A percentile compares a stretch with the other conserved stretches of the same genome.
Conservation (phyloP, 1,140 invertebrate species). For the Penaeus japonicus region DNA sequence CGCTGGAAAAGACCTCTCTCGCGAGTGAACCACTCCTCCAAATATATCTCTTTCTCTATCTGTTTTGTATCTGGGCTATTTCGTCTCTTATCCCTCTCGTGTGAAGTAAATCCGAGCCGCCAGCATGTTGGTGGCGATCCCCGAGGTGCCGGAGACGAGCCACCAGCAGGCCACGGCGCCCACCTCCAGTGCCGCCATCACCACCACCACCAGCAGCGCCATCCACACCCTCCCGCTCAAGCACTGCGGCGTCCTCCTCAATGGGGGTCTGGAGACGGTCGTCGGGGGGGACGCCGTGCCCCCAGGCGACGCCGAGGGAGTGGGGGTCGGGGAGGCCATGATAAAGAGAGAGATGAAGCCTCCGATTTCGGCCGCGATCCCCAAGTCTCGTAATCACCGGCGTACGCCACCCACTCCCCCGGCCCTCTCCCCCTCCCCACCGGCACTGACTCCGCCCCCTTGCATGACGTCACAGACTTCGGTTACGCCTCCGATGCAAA, state of each 20-base stretch:
- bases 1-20: too few species aligned
- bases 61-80: too few species aligned
- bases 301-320: not conserved
- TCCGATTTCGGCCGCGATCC: constrained; percentile 33
- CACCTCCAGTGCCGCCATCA: not conserved
- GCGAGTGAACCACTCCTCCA: too few species aligned
- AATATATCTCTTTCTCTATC: too few species aligned
- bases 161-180: not conserved
- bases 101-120: not conserved
- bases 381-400: constrained; percentile 19
- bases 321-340: not conserved
- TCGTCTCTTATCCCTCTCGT: too few species aligned
- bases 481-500: not conserved
- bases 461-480: not conserved
- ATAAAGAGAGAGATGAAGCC: constrained; percentile 39
- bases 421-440: not conserved
- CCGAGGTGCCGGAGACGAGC: constrained; percentile 35
- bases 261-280: too few species aligned
- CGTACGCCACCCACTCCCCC: not conserved
- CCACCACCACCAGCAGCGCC: constrained; percentile 7
- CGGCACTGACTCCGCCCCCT: not conserved
- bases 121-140: constrained; percentile 38
- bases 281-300: not conserved
- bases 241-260: not conserved
- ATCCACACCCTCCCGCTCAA: not conserved